Evolutionary conservation across 2,797 vertebrate species (phyloP), one percentile per base, ranked within the genome.

Genomic region (Hydrocynus forskahlii): DNA sequence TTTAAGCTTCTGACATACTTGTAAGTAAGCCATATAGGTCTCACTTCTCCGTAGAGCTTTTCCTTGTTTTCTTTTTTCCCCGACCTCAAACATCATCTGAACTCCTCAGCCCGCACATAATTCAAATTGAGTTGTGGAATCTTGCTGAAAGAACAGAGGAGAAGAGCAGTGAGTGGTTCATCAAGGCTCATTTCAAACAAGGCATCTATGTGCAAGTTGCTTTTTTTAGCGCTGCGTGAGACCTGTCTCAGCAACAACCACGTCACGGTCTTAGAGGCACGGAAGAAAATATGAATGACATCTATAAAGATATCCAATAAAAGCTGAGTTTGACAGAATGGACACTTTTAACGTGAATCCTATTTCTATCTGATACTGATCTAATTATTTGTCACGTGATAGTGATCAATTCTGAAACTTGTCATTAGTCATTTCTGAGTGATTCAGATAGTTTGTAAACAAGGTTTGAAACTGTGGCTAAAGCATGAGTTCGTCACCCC

Each of bases 1-100:
- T 89, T 91, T 73, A 66, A 78, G 67, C 62, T 40, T 57, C 66
- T 78, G 85, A 64, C 80, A 80, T 68, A 71, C 59, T 82, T 80
- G 70, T 82, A 78, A 77, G 40, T 72, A 85, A 83, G 72, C 67
- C 68, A 78, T 68, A 23, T 63, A 79, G 75, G 64, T 76, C 62
- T 68, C 76, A 50, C 23, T 25, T 60, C 21, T 78, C 43, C 25
- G 40, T 83, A 70, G 66, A 57, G 52, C 25, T 19, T 50, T 2
- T 38, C 25, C 54, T 59, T 8, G 2, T 78, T 68, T 12, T 60
- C 59, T 64, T 52, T 64, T 52, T 60, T 38, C 67, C 13, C 52
- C 43, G 68, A 43, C 67, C 38, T 80, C 64, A 71, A 21, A 29
- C 59, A 29, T 79, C 72, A 43, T 10, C 68, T 60, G 19, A 48